Evolutionary conservation across 2,888 invertebrate species (phyloP), one percentile per base, ranked within the genome.

Genomic region (Melanophora roralis): DNA sequence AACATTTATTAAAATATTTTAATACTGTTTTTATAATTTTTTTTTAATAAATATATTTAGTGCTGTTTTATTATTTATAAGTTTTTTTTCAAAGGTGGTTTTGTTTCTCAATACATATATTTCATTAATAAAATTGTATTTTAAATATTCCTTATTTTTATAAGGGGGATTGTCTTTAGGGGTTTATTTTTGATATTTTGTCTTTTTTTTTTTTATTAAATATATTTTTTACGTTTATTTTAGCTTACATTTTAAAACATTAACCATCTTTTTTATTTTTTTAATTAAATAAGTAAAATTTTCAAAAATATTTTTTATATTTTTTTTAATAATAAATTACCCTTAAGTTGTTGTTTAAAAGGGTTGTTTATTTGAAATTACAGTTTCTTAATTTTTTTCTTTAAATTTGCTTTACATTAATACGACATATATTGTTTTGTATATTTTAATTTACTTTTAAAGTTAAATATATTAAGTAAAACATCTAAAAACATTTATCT

Each of bases 291-390:
- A 65, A 51, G 64, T 23, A 49, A 57, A 16, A 51, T 72, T 64
- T 67, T 82, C 32, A 65, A 65, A 57, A 65, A 59, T 67, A 67
- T 45, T 81, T 60, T 27, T 55, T 14, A n/a, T 51, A 53, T 60
- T 67, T 1, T 72, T 1, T 72, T 55, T 19, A 49, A 55, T 64
- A 45, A 53, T 81, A 47, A 69, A 62, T 75, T 82, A 11, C 36
- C 32, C 60, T 57, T 14, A 38, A 64, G 11, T 51, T 14, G 62
- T n/a, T 68, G 12, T 67, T 67, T 32, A 55, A 38, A 82, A 82
- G 82, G 62, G 65, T 81, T 49, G 84, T 87, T 86, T 85, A 85
- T 87, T 57, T 89, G 89, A 89, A 89, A 89, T 89, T 89, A 89
- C 89, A 89, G 89, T 89, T 89, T 89, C 89, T 89, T 86, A 84